Percentiles rank a stretch among this genome's conserved stretches.
Conservation (phyloP, 2,888 invertebrate species). For the Tipula vernalis region DNA sequence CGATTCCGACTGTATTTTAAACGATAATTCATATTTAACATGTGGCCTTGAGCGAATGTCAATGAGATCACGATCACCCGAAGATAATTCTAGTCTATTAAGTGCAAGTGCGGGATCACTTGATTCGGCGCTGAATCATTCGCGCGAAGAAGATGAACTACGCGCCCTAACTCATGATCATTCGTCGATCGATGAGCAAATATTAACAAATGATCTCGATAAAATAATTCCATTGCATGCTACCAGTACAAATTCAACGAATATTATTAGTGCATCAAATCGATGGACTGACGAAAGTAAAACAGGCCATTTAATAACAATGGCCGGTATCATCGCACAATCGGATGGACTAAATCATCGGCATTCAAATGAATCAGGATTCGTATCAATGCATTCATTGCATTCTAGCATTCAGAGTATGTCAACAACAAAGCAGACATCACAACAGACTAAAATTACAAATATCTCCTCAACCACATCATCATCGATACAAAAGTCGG, state of each 20-base stretch:
- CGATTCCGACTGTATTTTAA: constrained; percentile 27
- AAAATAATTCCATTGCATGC: constrained; percentile 13
- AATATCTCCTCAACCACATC: not conserved
- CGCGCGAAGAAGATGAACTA: constrained; percentile 68
- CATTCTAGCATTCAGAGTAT: constrained; percentile 48
- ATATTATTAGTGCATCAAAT: not conserved
- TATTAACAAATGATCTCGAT: constrained; percentile 27
- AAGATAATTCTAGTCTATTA: constrained; percentile 53
- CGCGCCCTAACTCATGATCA: constrained; percentile 39
- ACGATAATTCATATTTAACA: constrained; percentile 45
- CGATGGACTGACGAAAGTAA: not conserved
- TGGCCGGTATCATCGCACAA: not conserved
- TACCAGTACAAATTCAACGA: not conserved
- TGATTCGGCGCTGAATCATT: constrained; percentile 78
- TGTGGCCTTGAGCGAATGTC: constrained; percentile 57
- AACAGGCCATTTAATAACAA: not conserved
- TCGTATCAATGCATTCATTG: constrained; percentile 49
- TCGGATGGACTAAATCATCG: constrained; percentile 24
- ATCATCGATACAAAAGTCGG: not conserved
- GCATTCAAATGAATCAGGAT: constrained; percentile 41
- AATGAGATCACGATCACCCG: constrained; percentile 60
- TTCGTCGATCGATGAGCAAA: constrained; percentile 24
- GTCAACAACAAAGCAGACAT: constrained; percentile 43
- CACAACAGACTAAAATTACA: constrained; percentile 39
- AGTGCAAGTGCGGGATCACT: constrained; percentile 66